Conservation (phyloP, 2,888 invertebrate species). For the Leucozona laternaria region DNA sequence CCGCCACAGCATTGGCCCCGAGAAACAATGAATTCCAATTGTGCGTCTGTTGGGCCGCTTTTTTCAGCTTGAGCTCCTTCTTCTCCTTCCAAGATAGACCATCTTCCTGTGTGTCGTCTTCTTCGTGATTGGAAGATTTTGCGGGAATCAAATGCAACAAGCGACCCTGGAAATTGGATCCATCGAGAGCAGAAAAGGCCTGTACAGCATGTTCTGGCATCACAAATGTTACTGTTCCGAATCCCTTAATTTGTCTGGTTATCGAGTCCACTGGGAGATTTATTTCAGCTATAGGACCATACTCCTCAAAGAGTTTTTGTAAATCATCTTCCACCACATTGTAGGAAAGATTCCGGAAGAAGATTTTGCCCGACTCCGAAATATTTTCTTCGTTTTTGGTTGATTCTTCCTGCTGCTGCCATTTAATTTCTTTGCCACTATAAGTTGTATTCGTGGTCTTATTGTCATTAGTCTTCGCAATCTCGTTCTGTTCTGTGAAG, state of each 20-base stretch:
- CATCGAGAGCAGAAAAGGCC: slow-evolving; percentile 95
- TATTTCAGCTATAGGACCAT: slow-evolving; percentile 94
- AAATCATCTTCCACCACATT: slow-evolving; percentile 93
- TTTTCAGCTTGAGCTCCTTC: slow-evolving; percentile 90
- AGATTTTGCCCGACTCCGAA: slow-evolving; percentile 95
- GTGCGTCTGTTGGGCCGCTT: slow-evolving; percentile 90
- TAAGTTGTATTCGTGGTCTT: slow-evolving; percentile 29
- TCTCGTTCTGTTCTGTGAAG: slow-evolving; percentile 84
- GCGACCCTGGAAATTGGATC: slow-evolving; percentile 95
- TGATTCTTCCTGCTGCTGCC: slow-evolving; percentile 87
- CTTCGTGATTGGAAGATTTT: slow-evolving; percentile 86
- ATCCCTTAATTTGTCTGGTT: slow-evolving; percentile 93
- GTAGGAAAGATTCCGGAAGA: slow-evolving; percentile 95
- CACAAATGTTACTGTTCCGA: slow-evolving; percentile 95
- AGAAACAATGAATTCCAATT: slow-evolving; percentile 99
- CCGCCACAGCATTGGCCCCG: slow-evolving; percentile 96
- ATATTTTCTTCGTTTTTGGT: slow-evolving; percentile 90
- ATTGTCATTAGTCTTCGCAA: slow-evolving; percentile 79
- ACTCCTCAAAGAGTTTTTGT: slow-evolving; percentile 91
- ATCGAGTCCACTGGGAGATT: slow-evolving; percentile 93
- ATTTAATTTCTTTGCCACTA: slow-evolving; percentile 83
- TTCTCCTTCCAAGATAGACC: slow-evolving; percentile 92
- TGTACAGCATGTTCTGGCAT: slow-evolving; percentile 97
- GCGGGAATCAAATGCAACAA: slow-evolving; percentile 97
- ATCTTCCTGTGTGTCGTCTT: slow-evolving; percentile 86